A percentile compares a stretch with the other conserved stretches of the same genome.
Conservation (phyloP, 2,888 invertebrate species). For the Eupithecia pulchellata region DNA sequence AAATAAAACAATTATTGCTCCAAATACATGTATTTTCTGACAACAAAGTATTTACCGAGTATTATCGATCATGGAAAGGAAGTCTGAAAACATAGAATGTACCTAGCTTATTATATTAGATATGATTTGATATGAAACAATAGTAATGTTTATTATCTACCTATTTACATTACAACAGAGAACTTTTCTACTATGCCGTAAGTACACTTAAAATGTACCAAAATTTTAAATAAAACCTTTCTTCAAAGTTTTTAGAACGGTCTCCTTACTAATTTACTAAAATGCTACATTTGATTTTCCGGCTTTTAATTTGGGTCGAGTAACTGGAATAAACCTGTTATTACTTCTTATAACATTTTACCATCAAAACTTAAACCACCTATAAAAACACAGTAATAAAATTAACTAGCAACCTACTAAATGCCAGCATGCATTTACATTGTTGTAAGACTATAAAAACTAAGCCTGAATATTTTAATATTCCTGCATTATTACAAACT, state of each 20-base stretch:
- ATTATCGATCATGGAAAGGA: conserved; percentile 22
- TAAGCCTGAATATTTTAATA: background rate
- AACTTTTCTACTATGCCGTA: background rate
- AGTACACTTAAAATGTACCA: background rate
- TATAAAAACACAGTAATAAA: background rate
- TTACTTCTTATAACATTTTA: background rate
- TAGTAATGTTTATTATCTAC: conserved; percentile 10
- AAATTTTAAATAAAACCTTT: background rate
- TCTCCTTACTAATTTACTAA: background rate
- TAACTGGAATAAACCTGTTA: no score
- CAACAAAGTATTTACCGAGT: conserved; percentile 26
- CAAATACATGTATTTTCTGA: conserved; percentile 30
- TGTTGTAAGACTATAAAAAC: background rate
- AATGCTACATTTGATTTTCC: background rate
- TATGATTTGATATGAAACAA: conserved; percentile 28
- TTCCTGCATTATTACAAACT: background rate
- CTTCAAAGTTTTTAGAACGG: background rate
- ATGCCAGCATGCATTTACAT: background rate
- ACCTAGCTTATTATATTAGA: conserved; percentile 17
- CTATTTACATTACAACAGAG: conserved; percentile 1
- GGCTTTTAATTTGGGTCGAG: no score
- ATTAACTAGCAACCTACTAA: background rate
- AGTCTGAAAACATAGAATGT: conserved; percentile 12
- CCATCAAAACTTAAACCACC: background rate
- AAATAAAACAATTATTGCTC: conserved; percentile 16